Base-by-base conservation (phyloP, 2,113 vertebrate species). In the Tyrannus savana region DNA sequence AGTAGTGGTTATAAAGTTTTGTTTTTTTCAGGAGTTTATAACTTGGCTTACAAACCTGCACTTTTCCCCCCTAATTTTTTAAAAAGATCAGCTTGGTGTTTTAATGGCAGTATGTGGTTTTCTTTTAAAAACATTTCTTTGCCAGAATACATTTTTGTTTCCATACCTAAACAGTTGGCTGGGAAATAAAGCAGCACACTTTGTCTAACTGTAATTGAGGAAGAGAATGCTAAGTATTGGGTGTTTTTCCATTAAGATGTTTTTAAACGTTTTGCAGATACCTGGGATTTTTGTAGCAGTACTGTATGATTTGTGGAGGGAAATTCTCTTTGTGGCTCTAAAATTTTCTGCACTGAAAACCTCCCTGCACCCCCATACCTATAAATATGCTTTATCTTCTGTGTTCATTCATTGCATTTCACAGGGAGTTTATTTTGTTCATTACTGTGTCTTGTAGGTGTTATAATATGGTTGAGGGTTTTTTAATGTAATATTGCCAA, bases 111-210 rank as follows among this genome's bases (percentile, higher is more conserved):
- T 89, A 19, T 84, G 77, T 79, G 94, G 83, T 83, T 97, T 96
- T 97, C 91, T 93, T 93, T 80, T 89, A 56, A 84, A 96, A 96
- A 85, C 73, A 56, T 55, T 77, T 82, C 31, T 78, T 55, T 83
- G 85, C 87, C 92, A 92, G 81, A 88, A 87, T 74, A 89, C 24
- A 50, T 52, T 94, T 98, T 97, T 96, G 49, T 78, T 96, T 95
- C 87, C 81, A 39, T 95, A 96, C 81, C 52, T 94, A 86, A 97
- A 90, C 39, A 91, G 67, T 79, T 92, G 90, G 52, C 81, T 90
- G 58, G 63, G 55, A 92, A 88, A 44, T 75, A 46, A 86, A 84
- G 81, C 39, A 73, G 27, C 5, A 1, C 8, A 6, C 39, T 78
- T 87, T 47, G 39, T 60, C 17, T 33, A 56, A 16, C 30, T 87